These are phyloP conservation scores for Nezara viridula DNA, from an alignment of 2,888 invertebrate genomes.

Conservation along the genomic window DNA sequence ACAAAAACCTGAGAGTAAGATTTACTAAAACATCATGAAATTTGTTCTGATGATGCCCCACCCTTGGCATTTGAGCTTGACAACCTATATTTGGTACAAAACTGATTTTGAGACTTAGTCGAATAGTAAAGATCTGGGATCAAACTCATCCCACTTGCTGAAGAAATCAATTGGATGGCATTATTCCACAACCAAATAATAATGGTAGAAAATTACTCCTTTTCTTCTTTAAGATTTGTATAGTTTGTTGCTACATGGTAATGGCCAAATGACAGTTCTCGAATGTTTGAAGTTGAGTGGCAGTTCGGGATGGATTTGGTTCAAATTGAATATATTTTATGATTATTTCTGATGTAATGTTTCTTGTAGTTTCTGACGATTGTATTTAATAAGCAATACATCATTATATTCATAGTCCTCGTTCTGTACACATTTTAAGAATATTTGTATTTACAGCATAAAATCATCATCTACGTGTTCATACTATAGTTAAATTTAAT, in stretches of 20 bases:
- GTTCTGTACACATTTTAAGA: not conserved
- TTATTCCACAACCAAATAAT: too few species aligned
- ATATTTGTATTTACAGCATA: not conserved
- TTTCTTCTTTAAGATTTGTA: not conserved
- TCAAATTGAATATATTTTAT: not conserved
- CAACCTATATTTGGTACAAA: too few species aligned
- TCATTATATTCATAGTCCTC: not conserved
- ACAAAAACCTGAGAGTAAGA: too few species aligned
- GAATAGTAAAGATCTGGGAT: too few species aligned
- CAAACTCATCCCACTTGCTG: too few species aligned
- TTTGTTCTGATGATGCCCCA: too few species aligned
- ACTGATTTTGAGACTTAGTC: too few species aligned
- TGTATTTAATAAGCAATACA: not conserved
- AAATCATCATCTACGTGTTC: not conserved
- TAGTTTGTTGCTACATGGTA: not conserved
- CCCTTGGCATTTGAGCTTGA: too few species aligned
- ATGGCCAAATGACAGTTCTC: not conserved
- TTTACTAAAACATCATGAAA: too few species aligned
- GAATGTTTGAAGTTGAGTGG: not conserved
- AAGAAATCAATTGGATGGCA: too few species aligned
- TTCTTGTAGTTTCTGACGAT: not conserved
- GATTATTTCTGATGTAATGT: not conserved
- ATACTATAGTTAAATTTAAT: not conserved
- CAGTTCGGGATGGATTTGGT: not conserved
- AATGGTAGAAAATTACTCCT: not conserved